Base-by-base conservation (phyloP, 2,888 invertebrate species). In the Eupithecia subfuscata region DNA sequence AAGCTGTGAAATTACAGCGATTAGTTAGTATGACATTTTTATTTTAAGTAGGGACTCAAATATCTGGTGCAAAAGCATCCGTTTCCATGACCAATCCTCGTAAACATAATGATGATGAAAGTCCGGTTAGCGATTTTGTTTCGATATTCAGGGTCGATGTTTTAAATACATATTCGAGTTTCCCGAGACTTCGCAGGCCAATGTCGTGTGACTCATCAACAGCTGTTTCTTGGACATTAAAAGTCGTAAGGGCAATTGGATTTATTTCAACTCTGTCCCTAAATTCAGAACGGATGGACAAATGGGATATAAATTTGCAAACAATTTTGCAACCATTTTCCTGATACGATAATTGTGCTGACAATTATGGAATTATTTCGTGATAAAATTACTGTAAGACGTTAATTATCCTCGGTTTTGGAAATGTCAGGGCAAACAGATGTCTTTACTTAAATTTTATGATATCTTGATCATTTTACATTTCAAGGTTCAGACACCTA, bases 121-220 rank as follows among this genome's bases (percentile, higher is more conserved):
- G 82, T 83, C 82, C 80, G 81, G 83, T 86, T 82, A 78, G 76
- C 78, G 78, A 83, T 86, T 86, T 86, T 85, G 87, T 89, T 87
- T 84, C 86, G 86, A 89, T 89, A 88, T 90, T 92, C 92, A 90
- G 85, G 91, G 91, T 86, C 90, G 85, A 67, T 75, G 82, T 80
- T 83, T 86, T 86, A 87, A 90, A 88, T 88, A 87, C 88, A 88
- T 86, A 85, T 86, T 89, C 88, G 88, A 86, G 86, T 89, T 90
- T 84, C 88, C 88, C 88, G 86, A 82, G 84, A 86, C 84, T 83
- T 84, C 86, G 88, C 87, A 85, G 86, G 84, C 90, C 94, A 94
- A 94, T 94, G 94, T 92, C 94, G 85, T 80, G 83, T 94, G 94
- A 94, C 79, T 94, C 94, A 94, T 82, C 84, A 82, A 89, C 93